These are phyloP conservation scores for Mesembrinibis cayennensis DNA, from an alignment of 2,113 vertebrate species.

Conservation along the genomic window DNA sequence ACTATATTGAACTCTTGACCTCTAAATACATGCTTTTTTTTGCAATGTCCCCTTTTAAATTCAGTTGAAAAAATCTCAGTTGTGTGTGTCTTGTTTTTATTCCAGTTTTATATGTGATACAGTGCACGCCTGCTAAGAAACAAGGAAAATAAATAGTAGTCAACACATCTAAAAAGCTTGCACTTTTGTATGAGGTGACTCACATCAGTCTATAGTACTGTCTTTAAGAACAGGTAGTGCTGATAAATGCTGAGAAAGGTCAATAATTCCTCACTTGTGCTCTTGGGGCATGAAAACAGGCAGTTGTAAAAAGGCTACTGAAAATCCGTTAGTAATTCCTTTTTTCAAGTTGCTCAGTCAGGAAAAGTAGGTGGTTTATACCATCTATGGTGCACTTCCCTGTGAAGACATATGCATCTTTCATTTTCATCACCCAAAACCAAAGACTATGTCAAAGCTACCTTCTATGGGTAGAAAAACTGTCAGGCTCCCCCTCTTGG, in stretches of 20 bases:
- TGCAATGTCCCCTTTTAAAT: not conserved
- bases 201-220: not conserved
- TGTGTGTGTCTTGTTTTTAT: not conserved
- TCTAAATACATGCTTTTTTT: not conserved
- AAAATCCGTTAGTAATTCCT: not conserved
- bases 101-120: not conserved
- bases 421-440: not conserved
- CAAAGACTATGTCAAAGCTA: not conserved
- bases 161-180: not conserved
- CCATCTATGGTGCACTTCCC: not conserved
- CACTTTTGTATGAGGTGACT: not conserved
- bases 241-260: slow-evolving; percentile 30
- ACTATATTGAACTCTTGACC: not conserved
- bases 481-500: not conserved
- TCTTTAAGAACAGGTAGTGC: not conserved
- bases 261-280: not conserved
- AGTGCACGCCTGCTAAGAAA: not conserved
- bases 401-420: not conserved
- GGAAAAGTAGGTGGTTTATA: not conserved
- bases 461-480: not conserved
- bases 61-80: not conserved
- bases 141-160: not conserved
- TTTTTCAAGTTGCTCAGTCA: not conserved
- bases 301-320: not conserved
- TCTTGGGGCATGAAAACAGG: not conserved